These are phyloP conservation scores for Lagopus muta DNA, from an alignment of 2,113 vertebrate species.

Conservation along the genomic window DNA sequence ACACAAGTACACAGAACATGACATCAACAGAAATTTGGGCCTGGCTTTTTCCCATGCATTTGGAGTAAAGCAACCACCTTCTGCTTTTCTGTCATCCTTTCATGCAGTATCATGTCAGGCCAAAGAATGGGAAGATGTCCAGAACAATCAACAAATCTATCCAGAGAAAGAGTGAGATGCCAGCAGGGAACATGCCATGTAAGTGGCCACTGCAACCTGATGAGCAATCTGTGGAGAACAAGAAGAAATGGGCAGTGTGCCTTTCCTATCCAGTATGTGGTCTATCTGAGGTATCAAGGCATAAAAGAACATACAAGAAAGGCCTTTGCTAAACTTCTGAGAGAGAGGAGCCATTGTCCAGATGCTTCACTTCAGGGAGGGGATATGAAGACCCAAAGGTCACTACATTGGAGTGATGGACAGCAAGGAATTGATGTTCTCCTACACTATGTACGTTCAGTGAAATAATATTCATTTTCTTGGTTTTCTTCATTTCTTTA, in stretches of 20 bases:
- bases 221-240: not conserved
- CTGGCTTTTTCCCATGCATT: not conserved
- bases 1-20: accelerated
- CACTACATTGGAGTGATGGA: not conserved
- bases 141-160: not conserved
- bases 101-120: not conserved
- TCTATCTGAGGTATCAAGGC: not conserved
- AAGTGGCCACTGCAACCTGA: not conserved
- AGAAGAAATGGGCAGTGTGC: not conserved
- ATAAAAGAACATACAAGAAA: not conserved
- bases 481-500: accelerated
- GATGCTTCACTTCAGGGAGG: not conserved
- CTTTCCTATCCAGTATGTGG: not conserved
- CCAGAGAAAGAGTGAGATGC: not conserved
- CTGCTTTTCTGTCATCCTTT: not conserved
- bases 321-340: not conserved
- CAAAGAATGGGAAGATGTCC: not conserved
- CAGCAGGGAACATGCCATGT: not conserved
- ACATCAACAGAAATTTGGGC: not conserved
- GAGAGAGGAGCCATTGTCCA: not conserved
- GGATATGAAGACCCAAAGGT: not conserved
- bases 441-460: not conserved
- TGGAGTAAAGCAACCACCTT: not conserved
- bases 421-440: accelerated
- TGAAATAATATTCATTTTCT: not conserved